Percentiles rank a stretch among this genome's conserved stretches.
Conservation (phyloP, 2,113 vertebrate species). For the Athene cunicularia region DNA sequence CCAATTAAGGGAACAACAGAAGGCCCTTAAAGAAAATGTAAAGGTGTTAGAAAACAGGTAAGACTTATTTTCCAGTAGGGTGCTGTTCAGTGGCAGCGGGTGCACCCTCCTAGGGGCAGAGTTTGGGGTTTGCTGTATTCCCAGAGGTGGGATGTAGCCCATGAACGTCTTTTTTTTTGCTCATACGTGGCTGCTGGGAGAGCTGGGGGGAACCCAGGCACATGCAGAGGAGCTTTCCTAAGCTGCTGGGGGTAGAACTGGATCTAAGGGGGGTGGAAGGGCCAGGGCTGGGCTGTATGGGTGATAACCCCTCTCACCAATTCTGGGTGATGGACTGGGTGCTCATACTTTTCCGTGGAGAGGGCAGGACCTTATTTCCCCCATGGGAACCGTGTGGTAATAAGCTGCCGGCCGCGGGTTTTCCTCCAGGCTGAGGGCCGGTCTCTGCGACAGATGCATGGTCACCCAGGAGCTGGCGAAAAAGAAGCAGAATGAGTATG, state of each 20-base stretch:
- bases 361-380: background rate
- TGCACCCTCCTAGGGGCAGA: background rate
- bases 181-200: background rate
- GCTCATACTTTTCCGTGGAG: fast-evolving
- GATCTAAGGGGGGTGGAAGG: background rate
- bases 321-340: background rate
- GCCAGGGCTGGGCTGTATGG: background rate
- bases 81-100: fast-evolving
- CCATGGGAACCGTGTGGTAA: fast-evolving
- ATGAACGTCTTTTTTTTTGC: background rate
- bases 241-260: background rate
- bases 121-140: background rate
- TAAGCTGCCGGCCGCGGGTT: background rate
- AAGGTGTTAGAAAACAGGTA: constrained; percentile 94
- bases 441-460: constrained; percentile 93
- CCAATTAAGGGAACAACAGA: constrained; percentile 91
- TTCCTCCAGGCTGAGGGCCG: constrained; percentile 85
- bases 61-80: background rate
- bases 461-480: constrained; percentile 94
- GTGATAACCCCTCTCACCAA: background rate
- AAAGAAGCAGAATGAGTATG: constrained; percentile 89
- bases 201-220: background rate
- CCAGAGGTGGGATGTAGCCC: background rate
- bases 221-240: background rate
- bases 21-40: constrained; percentile 89